phyloP scores from a whole-genome alignment of 2,888 invertebrate genomes.

The Idaea dimidiata region DNA sequence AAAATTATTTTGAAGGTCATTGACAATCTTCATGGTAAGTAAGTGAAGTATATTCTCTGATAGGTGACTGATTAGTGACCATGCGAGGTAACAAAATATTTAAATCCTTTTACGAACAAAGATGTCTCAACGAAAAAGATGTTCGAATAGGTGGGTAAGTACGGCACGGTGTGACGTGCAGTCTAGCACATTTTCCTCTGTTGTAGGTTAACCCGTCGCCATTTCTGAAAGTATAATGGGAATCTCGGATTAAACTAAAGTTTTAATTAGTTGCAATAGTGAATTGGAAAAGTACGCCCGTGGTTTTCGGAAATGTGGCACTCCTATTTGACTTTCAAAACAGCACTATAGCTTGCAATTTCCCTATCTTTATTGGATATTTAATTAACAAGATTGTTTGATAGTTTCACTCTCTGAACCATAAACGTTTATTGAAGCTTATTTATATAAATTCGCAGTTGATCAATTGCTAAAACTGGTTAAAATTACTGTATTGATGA shows the following conservation, averaged over 20 bases:
- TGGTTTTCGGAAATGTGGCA: conserved; percentile 46
- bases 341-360: conserved; percentile 24
- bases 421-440: no score
- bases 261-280: conserved; percentile 79
- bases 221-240: conserved; percentile 75
- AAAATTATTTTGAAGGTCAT: no score
- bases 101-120: no score
- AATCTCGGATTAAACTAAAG: conserved; percentile 74
- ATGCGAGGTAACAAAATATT: no score
- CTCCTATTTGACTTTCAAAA: conserved; percentile 59
- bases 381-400: conserved; percentile 7
- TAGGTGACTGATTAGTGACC: no score
- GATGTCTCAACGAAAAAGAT: no score
- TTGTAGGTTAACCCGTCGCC: conserved; percentile 57
- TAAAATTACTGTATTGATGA: no score
- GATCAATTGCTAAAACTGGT: background rate
- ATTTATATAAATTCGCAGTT: no score
- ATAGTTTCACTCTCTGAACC: background rate
- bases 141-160: no score
- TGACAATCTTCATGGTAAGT: no score
- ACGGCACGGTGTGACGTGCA: conserved; percentile 35
- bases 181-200: conserved; percentile 37
- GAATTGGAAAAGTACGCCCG: conserved; percentile 60
- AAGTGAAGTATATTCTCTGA: no score
- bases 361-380: background rate